A percentile compares a stretch with the other conserved stretches of the same genome.
These are phyloP conservation scores for Drosophila hamatofila DNA, from an alignment of 2,888 invertebrate species.

Conservation along the genomic window DNA sequence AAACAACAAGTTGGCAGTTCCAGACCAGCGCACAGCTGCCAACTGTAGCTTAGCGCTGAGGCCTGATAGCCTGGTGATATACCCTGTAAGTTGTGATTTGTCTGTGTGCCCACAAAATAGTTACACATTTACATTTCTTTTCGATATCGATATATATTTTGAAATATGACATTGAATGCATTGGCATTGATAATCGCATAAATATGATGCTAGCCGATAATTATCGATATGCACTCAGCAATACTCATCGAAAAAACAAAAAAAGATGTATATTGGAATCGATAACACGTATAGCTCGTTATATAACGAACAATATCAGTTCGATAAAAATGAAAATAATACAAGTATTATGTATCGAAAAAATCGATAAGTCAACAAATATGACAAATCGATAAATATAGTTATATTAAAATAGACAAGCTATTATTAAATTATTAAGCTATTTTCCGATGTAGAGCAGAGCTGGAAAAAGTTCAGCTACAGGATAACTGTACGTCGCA, in stretches of 20 bases:
- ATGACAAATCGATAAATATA: no score
- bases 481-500: not conserved
- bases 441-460: no score
- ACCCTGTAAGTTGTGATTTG: conserved; percentile 8
- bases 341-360: no score
- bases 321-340: no score
- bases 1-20: conserved; percentile 33
- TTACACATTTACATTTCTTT: not conserved
- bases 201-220: not conserved
- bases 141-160: not conserved
- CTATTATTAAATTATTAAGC: no score
- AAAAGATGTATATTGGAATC: no score
- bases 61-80: not conserved
- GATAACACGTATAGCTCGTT: no score
- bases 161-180: not conserved
- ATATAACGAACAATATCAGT: no score
- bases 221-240: not conserved
- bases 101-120: no score
- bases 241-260: not conserved
- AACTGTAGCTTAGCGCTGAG: not conserved
- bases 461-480: not conserved
- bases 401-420: no score
- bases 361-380: no score
- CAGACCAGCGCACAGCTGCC: conserved; percentile 30
- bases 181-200: no score